Evolutionary conservation across 2,797 vertebrate species (phyloP).

Genomic region (Coendou prehensilis): DNA sequence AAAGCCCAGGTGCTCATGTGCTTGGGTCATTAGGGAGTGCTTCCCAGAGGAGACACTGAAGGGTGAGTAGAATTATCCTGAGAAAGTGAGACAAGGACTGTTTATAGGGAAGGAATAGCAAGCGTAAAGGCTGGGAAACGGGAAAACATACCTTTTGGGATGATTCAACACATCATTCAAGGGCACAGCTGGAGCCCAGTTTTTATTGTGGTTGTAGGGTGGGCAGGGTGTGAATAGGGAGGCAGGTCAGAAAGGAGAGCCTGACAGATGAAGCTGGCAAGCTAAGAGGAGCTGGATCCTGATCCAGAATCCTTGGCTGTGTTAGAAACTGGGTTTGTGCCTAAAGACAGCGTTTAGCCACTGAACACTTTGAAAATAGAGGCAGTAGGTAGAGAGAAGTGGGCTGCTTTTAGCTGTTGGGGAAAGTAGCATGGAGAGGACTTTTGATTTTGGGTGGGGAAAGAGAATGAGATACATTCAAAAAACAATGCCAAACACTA

Average conservation of each 20-base stretch:
- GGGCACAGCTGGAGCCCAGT: not conserved
- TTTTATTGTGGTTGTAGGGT: not conserved
- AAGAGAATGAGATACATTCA: not conserved
- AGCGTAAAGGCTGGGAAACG: not conserved
- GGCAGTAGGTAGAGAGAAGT: not conserved
- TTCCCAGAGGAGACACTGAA: not conserved
- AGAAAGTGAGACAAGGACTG: not conserved
- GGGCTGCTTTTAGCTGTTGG: not conserved
- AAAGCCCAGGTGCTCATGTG: not conserved
- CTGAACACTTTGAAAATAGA: not conserved
- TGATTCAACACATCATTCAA: not conserved
- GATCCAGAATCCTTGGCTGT: not conserved
- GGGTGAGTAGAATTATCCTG: not conserved
- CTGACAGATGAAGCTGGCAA: slow-evolving; percentile 24
- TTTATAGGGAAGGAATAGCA: not conserved
- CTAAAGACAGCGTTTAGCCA: not conserved
- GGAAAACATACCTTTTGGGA: not conserved
- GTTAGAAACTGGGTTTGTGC: not conserved
- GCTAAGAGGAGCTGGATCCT: not conserved
- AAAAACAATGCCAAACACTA: not conserved
- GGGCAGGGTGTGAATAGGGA: not conserved
- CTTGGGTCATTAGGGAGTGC: not conserved
- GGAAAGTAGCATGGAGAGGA: not conserved
- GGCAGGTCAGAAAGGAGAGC: not conserved
- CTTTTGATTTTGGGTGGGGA: not conserved